Conservation (phyloP, 1,140 invertebrate species). For the Coelopa frigida region DNA sequence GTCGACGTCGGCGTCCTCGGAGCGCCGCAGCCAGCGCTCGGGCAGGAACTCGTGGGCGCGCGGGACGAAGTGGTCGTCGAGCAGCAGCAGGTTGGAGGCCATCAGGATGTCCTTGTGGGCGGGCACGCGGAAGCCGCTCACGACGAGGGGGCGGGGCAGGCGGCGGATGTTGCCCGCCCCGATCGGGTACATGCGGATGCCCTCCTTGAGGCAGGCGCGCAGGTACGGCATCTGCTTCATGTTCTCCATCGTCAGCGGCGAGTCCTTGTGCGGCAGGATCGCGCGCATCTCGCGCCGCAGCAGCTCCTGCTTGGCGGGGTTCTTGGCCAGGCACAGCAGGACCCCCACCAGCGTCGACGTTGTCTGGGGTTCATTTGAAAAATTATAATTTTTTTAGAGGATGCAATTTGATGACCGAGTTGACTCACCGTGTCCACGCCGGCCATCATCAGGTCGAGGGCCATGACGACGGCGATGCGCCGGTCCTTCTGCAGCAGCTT, state of each 20-base stretch:
- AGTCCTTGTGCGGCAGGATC: slow-evolving; percentile 45
- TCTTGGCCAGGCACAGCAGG: slow-evolving; percentile 50
- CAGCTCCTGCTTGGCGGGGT: slow-evolving; percentile 61
- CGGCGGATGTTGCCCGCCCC: slow-evolving; percentile 45
- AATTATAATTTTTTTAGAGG: not conserved
- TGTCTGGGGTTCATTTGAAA: no score
- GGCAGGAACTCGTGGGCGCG: slow-evolving; percentile 49
- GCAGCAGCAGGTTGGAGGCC: slow-evolving; percentile 42
- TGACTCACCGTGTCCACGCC: slow-evolving; percentile 63
- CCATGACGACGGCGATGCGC: slow-evolving; percentile 55
- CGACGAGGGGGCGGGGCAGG: slow-evolving; percentile 47
- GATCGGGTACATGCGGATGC: slow-evolving; percentile 49
- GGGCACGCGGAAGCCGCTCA: slow-evolving; percentile 51
- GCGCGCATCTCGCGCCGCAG: slow-evolving; percentile 59
- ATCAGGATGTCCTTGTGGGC: slow-evolving; percentile 50
- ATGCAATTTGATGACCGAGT: not conserved
- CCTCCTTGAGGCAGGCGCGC: slow-evolving; percentile 57
- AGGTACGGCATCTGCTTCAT: slow-evolving; percentile 53
- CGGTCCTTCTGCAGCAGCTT: slow-evolving; percentile 53
- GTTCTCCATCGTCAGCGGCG: slow-evolving; percentile 47
- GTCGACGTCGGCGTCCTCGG: not conserved
- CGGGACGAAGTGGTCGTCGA: slow-evolving; percentile 46
- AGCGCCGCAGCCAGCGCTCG: slow-evolving; percentile 49
- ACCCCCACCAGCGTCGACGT: slow-evolving; percentile 16
- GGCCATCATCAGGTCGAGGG: slow-evolving; percentile 63